Evolutionary conservation across 2,113 vertebrate genomes (phyloP).

Genomic region (Dryoscopus gambensis): DNA sequence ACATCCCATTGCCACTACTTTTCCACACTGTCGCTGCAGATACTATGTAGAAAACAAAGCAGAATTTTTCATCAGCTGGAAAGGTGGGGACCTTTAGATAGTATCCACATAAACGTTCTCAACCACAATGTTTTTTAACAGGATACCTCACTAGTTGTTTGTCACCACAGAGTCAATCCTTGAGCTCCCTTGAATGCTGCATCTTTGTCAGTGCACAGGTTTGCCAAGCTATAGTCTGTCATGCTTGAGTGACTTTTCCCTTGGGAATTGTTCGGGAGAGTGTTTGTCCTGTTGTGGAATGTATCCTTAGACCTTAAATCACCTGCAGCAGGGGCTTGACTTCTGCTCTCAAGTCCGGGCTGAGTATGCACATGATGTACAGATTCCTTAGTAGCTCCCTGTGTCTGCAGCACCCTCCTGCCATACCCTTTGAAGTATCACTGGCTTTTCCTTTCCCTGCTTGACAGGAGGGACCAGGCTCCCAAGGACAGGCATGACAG

Average conservation of each 20-base stretch:
- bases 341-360: not conserved
- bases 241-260: not conserved
- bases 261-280: not conserved
- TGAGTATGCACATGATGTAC: rapidly evolving
- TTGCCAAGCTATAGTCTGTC: not conserved
- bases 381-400: not conserved
- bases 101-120: not conserved
- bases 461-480: not conserved
- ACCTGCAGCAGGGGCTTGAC: not conserved
- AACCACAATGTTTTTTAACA: not conserved
- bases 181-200: not conserved
- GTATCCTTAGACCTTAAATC: not conserved
- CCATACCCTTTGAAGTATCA: not conserved
- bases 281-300: not conserved
- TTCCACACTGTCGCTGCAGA: not conserved
- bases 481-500: not conserved
- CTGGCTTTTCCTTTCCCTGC: not conserved
- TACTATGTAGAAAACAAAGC: not conserved
- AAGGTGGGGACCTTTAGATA: not conserved
- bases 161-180: not conserved
- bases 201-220: not conserved
- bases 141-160: not conserved
- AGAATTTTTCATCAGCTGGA: not conserved
- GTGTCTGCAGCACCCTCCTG: not conserved
- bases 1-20: not conserved